These are phyloP conservation scores for Hypolimnas misippus DNA, from an alignment of 2,888 invertebrate species.

Conservation along the genomic window DNA sequence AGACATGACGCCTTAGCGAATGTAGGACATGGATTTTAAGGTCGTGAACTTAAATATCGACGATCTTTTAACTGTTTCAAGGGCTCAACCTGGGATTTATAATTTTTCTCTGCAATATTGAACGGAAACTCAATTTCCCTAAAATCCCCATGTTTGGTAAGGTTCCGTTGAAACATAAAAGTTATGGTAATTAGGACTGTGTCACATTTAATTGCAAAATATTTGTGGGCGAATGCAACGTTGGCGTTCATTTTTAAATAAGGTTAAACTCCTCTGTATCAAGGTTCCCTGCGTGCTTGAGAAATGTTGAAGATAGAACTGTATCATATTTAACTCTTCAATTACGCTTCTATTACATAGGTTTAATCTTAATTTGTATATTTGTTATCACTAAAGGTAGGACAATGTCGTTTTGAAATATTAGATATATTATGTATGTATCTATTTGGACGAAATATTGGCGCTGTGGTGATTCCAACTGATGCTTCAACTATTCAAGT, in stretches of 20 bases:
- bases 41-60: background rate
- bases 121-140: too few relatives aligned
- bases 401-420: background rate
- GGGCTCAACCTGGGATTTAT: background rate
- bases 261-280: background rate
- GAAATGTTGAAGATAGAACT: background rate
- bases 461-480: too few relatives aligned
- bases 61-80: background rate
- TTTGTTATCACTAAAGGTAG: background rate
- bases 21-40: constrained; percentile 3
- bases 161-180: background rate
- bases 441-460: too few relatives aligned
- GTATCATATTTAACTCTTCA: background rate
- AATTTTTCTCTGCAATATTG: background rate
- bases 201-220: background rate
- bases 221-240: constrained; percentile 3
- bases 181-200: background rate
- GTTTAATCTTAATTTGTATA: background rate
- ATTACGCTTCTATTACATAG: background rate
- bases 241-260: constrained; percentile 5
- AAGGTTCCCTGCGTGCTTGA: background rate
- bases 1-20: background rate
- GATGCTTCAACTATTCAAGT: too few relatives aligned
- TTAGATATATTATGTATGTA: too few relatives aligned
- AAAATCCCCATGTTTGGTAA: background rate